Evolutionary conservation across 2,888 invertebrate genomes (phyloP).

Genomic region (Catocala nupta): DNA sequence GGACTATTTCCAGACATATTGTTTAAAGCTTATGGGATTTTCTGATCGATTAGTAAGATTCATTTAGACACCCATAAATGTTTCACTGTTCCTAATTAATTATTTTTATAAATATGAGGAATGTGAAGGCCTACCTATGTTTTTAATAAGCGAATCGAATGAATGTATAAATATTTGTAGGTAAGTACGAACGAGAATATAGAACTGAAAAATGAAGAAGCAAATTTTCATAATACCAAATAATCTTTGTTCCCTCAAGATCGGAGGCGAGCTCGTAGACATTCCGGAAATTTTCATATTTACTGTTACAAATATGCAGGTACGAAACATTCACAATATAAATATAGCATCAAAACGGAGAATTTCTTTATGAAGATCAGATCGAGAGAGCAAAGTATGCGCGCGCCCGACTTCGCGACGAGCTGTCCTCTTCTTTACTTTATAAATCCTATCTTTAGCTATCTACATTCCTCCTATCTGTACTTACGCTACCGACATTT

Average conservation of each 20-base stretch:
- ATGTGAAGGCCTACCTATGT: background rate
- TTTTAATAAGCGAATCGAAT: conserved; percentile 2
- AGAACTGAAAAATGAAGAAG: conserved; percentile 49
- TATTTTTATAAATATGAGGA: too few species aligned
- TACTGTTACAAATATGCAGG: conserved; percentile 88
- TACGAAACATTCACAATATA: conserved; percentile 86
- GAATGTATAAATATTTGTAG: too few species aligned
- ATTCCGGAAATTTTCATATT: conserved; percentile 87
- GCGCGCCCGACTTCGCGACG: conserved; percentile 67
- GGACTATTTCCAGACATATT: conserved; percentile 14
- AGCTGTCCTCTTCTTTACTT: conserved; percentile 67
- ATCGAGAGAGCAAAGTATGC: conserved; percentile 84
- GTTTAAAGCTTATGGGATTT: background rate
- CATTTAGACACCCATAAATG: background rate
- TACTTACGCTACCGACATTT: conserved; percentile 18
- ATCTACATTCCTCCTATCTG: conserved; percentile 33
- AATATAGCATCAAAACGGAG: conserved; percentile 88
- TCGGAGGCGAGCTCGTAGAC: conserved; percentile 76
- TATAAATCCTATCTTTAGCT: conserved; percentile 64
- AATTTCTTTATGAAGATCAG: conserved; percentile 88
- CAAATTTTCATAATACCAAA: conserved; percentile 75
- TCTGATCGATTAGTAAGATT: background rate
- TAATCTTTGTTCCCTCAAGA: conserved; percentile 79
- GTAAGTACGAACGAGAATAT: conserved; percentile 19
- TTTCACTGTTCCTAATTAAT: too few species aligned